Evolutionary conservation across 1,140 invertebrate species (phyloP), one percentile per base, ranked within the genome.

Genomic region (Stegodyphus dumicola): DNA sequence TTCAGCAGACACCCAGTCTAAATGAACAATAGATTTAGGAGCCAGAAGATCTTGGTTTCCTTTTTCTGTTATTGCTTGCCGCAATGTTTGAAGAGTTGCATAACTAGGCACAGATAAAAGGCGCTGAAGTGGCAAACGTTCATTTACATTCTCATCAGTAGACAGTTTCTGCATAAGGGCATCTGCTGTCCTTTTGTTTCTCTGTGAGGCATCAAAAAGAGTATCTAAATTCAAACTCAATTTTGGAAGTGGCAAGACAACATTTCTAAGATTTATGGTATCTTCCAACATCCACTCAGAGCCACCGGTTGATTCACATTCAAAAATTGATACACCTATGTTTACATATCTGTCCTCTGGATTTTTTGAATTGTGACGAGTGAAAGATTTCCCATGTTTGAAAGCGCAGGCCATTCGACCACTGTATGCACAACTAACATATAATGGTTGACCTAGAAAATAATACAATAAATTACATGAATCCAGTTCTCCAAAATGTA

Each of bases 251-350:
- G 96, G 95, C 79, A 97, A 89, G 89, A 95, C 95, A 85, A 97
- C 95, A 88, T 97, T 97, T 89, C 95, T 94, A 84, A 98, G 90
- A 88, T 96, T 95, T 88, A 98, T 97, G 1, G 96, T 98, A 89
- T 99, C 98, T 91, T 99, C 98, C n/a, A 98, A 91, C n/a, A 98
- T 93, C 98, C 98, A 99, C 90, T 99, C 98, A n/a, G 94, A 93
- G 17, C 92, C 98, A 81, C 98, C 98, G 51, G 97, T 98, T 87
- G 97, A 98, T 92, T 99, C 98, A 90, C 98, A 99, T 91, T 99
- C 98, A 91, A 98, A 99, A 87, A 99, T 98, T n/a, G 96, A 96
- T 5, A 99, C 96, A 89, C 90, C 96, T 0, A 99, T 92, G 90
- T 98, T 98, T 64, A 98, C 95, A 90, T 96, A 98, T 66, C 96